These are phyloP conservation scores for Serinus canaria DNA, from an alignment of 2,113 vertebrate species.

Conservation along the genomic window DNA sequence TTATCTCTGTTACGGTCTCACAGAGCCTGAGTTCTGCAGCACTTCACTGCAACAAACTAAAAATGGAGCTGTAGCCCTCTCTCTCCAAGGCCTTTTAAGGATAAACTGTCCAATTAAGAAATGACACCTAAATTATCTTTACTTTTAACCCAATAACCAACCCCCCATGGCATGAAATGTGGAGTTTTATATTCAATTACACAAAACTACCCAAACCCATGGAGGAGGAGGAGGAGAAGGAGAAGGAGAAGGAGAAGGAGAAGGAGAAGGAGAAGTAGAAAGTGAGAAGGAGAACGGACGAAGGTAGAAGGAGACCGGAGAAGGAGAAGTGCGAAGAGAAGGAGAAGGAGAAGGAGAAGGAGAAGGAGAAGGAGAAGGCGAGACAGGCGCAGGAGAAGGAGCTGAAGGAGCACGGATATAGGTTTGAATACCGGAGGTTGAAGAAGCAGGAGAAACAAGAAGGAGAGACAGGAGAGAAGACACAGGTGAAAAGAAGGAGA, in stretches of 20 bases:
- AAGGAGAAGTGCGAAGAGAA: no score
- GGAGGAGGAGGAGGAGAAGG: no score
- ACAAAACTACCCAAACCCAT: background rate
- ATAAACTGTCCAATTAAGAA: background rate
- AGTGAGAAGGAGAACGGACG: no score
- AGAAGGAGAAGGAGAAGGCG: no score
- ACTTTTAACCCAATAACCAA: background rate
- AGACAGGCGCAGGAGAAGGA: background rate
- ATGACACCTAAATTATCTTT: background rate
- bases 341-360: no score
- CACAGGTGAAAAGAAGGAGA: no score
- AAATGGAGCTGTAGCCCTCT: background rate
- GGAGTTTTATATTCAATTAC: background rate
- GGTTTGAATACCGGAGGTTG: no score
- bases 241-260: no score
- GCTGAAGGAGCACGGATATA: no score
- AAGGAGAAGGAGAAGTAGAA: no score
- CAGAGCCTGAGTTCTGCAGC: background rate
- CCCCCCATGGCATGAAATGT: rapidly evolving
- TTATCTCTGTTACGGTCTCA: background rate
- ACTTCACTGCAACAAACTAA: background rate
- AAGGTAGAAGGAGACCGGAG: no score
- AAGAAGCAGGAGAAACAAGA: background rate
- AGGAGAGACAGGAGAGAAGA: no score
- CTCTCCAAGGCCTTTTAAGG: background rate